A percentile compares a stretch with the other conserved stretches of the same genome.
Evolutionary conservation across 2,888 invertebrate species (phyloP).

Genomic region (Dryococelus australis): DNA sequence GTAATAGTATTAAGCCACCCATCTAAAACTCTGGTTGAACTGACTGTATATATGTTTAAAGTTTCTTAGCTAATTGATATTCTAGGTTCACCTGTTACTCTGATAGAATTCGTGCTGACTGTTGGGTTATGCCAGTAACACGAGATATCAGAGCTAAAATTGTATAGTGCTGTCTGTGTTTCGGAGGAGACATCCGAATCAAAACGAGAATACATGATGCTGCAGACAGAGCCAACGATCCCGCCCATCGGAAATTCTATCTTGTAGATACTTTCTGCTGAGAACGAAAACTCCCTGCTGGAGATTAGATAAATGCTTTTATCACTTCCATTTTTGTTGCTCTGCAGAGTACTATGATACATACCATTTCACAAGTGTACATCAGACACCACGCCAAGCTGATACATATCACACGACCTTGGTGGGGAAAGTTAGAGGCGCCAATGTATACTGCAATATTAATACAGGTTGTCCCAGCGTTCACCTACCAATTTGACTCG

Average conservation of each 20-base stretch:
- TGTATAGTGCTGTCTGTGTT: too few relatives aligned
- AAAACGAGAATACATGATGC: not conserved
- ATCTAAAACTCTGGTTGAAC: too few relatives aligned
- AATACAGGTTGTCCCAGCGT: too few relatives aligned
- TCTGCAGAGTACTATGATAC: not conserved
- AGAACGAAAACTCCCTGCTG: not conserved
- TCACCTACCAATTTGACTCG: too few relatives aligned
- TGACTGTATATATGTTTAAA: too few relatives aligned
- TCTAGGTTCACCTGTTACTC: too few relatives aligned
- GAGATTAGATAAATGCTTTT: not conserved
- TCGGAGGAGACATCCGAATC: not conserved
- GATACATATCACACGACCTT: not conserved
- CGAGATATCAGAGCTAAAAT: too few relatives aligned
- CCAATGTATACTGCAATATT: not conserved
- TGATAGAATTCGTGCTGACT: too few relatives aligned
- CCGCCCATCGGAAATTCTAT: not conserved
- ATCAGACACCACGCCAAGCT: not conserved
- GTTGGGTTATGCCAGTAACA: too few relatives aligned
- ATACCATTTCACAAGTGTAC: not conserved
- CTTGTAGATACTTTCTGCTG: not conserved
- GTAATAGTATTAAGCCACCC: too few relatives aligned
- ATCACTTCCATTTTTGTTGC: not conserved
- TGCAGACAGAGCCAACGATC: not conserved
- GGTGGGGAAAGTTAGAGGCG: not conserved
- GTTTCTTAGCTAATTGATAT: too few relatives aligned